These are phyloP conservation scores for Nematolebias whitei DNA, from an alignment of 2,113 vertebrate genomes.

Conservation along the genomic window DNA sequence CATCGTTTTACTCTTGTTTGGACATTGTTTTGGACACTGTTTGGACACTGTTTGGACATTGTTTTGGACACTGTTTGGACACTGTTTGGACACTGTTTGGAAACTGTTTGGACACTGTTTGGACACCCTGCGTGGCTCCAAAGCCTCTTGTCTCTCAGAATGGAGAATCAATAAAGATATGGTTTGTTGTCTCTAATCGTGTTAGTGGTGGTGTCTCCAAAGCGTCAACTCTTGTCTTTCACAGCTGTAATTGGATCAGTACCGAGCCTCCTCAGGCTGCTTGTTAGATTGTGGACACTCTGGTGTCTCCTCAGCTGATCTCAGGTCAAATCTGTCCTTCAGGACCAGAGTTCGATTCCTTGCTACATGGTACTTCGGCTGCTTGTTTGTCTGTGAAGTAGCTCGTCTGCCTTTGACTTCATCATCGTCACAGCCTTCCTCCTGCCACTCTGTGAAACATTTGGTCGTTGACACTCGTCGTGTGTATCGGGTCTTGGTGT, in stretches of 20 bases:
- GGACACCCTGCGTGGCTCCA: neutral
- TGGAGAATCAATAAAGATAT: slow-evolving; percentile 30
- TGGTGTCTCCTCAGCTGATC: neutral
- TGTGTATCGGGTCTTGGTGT: slow-evolving; percentile 23
- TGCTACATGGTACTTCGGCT: neutral
- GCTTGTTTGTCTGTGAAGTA: slow-evolving; percentile 7
- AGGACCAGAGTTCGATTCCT: neutral
- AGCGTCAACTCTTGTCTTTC: neutral
- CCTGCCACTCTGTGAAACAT: slow-evolving; percentile 35
- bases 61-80: neutral
- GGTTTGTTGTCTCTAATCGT: slow-evolving; percentile 22
- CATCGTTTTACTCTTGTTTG: too few species aligned
- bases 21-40: neutral
- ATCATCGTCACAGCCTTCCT: neutral
- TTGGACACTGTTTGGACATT: neutral
- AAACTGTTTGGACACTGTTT: neutral
- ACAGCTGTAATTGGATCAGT: slow-evolving; percentile 10
- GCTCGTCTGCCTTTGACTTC: neutral
- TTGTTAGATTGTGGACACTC: neutral
- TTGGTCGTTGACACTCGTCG: slow-evolving; percentile 23
- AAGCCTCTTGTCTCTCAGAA: slow-evolving; percentile 1
- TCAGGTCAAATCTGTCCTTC: neutral
- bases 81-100: neutral
- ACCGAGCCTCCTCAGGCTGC: neutral
- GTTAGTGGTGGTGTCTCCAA: slow-evolving; percentile 6